Evolutionary conservation across 64 coral and sea anemone species (phyloP).

Genomic region (Hydrozoanthus tunicans): DNA sequence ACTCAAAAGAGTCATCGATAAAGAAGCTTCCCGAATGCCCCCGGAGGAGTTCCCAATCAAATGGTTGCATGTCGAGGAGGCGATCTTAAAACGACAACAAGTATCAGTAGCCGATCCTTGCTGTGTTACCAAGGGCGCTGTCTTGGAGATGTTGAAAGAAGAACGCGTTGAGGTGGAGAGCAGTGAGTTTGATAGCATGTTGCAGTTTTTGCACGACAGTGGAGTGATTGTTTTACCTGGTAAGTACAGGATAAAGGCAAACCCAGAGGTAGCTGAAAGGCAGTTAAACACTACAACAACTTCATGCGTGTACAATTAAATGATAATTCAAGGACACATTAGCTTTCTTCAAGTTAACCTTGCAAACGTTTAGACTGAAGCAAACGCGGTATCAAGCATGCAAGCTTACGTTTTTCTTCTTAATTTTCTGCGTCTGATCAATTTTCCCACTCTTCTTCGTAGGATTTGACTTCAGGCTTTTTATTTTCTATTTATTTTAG

Average conservation of each 20-base stretch:
- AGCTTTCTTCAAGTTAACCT: too few species aligned
- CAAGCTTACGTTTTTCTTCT: too few species aligned
- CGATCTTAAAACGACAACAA: constrained; percentile 54
- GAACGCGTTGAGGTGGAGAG: constrained; percentile 16
- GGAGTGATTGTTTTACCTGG: constrained; percentile 77
- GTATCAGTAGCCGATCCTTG: background rate
- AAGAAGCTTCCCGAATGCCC: constrained; percentile 44
- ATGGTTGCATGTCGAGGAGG: constrained; percentile 86
- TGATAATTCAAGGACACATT: too few species aligned
- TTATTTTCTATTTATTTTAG: too few species aligned
- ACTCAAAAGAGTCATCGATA: constrained; percentile 58
- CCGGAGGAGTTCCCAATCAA: constrained; percentile 53
- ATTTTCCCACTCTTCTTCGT: too few species aligned
- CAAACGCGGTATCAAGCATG: too few species aligned
- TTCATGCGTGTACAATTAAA: too few species aligned
- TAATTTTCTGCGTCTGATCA: too few species aligned
- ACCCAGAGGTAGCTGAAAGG: too few species aligned
- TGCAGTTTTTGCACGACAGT: constrained; percentile 80
- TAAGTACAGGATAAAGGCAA: background rate
- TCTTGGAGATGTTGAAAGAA: constrained; percentile 34
- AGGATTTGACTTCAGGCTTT: too few species aligned
- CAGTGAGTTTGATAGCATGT: constrained; percentile 68
- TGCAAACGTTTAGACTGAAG: too few species aligned
- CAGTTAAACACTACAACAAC: too few species aligned
- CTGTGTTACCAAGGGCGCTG: constrained; percentile 18